Conservation (phyloP, 2,113 vertebrate species). For the Saimiri boliviensis region DNA sequence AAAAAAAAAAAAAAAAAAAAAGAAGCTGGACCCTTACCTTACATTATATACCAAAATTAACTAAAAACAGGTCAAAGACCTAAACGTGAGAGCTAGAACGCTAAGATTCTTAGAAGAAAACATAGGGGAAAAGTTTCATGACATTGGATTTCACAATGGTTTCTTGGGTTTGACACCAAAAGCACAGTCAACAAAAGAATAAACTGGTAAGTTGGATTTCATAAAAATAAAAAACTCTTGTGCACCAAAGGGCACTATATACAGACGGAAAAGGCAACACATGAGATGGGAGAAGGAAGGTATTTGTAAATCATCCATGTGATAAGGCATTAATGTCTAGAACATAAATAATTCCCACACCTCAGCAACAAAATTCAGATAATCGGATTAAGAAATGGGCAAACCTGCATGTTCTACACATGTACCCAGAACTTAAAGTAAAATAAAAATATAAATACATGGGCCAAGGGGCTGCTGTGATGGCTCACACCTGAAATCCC, state of each 20-base stretch:
- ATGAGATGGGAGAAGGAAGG: not conserved
- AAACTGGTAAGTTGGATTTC: not conserved
- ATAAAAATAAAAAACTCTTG: not conserved
- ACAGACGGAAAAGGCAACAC: not conserved
- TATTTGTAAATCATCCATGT: not conserved
- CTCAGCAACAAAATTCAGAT: not conserved
- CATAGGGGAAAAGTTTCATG: not conserved
- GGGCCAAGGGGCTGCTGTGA: too few species aligned
- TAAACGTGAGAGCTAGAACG: not conserved
- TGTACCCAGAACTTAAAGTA: too few species aligned
- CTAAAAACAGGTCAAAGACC: too few species aligned
- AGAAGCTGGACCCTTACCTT: too few species aligned
- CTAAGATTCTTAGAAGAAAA: not conserved
- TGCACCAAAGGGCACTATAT: not conserved
- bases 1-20: too few species aligned
- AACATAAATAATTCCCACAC: not conserved
- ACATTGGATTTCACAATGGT: too few species aligned
- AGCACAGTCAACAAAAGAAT: not conserved
- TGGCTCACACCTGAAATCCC: too few species aligned
- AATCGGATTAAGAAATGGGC: not conserved
- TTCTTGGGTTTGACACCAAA: too few species aligned
- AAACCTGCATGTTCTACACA: not conserved
- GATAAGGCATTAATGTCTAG: too few species aligned
- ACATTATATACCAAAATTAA: too few species aligned
- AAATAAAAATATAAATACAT: too few species aligned